Evolutionary conservation across 2,113 vertebrate genomes (phyloP), one percentile per base, ranked within the genome.

Genomic region (Myanophis thanlyinensis): DNA sequence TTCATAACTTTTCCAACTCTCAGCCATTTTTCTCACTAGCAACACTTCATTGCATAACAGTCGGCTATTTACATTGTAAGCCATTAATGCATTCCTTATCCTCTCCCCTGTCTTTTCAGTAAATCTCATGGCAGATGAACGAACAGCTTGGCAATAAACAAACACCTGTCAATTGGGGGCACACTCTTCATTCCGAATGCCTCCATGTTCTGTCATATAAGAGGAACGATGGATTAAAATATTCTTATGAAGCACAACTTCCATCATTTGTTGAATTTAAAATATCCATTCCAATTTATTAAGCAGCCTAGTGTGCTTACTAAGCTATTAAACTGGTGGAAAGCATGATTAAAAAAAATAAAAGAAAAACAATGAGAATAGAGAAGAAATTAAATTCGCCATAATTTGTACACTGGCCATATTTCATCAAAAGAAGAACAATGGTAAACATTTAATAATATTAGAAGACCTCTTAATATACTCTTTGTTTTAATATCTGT

Each of bases 91-190:
- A 40, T 89, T 62, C 88, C 53, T 48, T 40, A 52, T 88, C 35
- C 23, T 51, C 48, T 52, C 46, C 90, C 15, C 49, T 48, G 44
- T 20, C 52, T 92, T 92, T 89, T 89, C 46, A 47, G 44, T 89
- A 92, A 89, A 89, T 92, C 52, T 89, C 73, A 89, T 73, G 85
- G 52, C 92, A 89, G 92, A 89, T 85, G 92, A 86, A 92, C 52
- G 73, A 89, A 92, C 92, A 89, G 92, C 67, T 89, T 89, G 92
- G 92, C 44, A 92, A 92, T 85, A 92, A 92, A 92, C 52, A 85
- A 92, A 92, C 88, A 89, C 92, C 88, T 92, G 92, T 92, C 92
- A 89, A 49, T 89, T 92, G 59, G 73, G 92, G 88, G 54, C 73
- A 89, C 30, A 48, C 30, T 89, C 48, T 44, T 73, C 52, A 49